Base-by-base conservation (phyloP, 2,113 vertebrate species). In the Melospiza melodia region DNA sequence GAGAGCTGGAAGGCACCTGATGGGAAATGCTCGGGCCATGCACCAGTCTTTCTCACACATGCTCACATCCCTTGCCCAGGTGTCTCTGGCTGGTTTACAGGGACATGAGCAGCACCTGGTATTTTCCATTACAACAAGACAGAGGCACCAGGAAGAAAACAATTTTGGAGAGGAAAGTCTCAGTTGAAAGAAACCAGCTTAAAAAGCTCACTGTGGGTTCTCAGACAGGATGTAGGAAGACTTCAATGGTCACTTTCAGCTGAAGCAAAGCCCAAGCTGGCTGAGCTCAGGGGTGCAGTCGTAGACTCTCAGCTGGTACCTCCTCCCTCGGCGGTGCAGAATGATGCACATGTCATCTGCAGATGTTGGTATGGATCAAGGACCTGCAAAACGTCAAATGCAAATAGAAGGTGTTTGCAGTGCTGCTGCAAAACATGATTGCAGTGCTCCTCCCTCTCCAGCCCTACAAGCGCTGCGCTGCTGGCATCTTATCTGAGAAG, bases 271-370 rank as follows among this genome's bases (percentile, higher is more conserved):
- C 17, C 41, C n/a, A 48, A 13, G 21, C 46, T 87, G 48, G 12
- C 49, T 55, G 89, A 78, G 27, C 43, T 63, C 39, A 83, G 39
- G 28, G 21, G 21, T 46, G 25, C 37, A 77, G 37, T 46, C 1
- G 8, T 5, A 73, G 52, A 71, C 18, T 81, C 51, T 33, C 84
- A 94, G 37, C 28, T 59, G 33, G 9, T 66, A 35, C 23, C 37
- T 35, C 3, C 22, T 43, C 30, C 28, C 44, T 43, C 0, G 0
- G 8, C 31, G n/a, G 6, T 57, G 74, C 39, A 69, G 72, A 79
- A 48, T 6, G 13, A 74, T 65, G 11, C 23, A 25, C 10, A 6
- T 3, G 2, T 37, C 2, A 0, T 20, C 62, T 76, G 78, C 49
- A 87, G 78, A 16, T 49, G 7, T 57, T 82, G 65, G 22, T 41